Conservation (phyloP, 2,888 invertebrate genomes). For the Ellobium chinense region DNA sequence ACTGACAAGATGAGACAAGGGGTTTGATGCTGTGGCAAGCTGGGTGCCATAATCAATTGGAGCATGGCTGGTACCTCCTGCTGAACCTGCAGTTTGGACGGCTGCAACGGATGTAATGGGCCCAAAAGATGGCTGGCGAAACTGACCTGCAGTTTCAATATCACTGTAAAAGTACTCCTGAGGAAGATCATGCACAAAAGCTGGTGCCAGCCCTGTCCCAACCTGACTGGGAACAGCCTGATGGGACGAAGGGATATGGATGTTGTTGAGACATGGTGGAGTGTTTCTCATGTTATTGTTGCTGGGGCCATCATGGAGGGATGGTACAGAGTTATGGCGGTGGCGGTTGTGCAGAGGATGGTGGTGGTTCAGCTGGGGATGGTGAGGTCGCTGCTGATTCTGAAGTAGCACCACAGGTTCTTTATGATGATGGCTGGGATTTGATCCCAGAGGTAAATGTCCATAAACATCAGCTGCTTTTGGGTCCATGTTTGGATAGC, state of each 20-base stretch:
- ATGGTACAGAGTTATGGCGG: neutral
- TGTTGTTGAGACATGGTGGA: neutral
- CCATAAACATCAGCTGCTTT: neutral
- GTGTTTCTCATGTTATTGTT: neutral
- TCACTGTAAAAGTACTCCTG: slow-evolving; percentile 29
- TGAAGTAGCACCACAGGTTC: neutral
- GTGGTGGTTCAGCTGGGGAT: slow-evolving; percentile 34
- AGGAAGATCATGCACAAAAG: neutral
- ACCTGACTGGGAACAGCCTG: neutral
- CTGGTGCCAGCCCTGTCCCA: neutral
- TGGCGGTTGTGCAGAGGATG: slow-evolving; percentile 38
- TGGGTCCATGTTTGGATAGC: neutral
- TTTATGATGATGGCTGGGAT: neutral
- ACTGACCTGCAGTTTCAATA: neutral
- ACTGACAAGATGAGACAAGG: neutral
- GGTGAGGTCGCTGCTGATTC: slow-evolving; percentile 6
- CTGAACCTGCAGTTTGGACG: neutral
- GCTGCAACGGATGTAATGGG: neutral
- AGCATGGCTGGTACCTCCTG: neutral
- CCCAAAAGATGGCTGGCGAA: neutral
- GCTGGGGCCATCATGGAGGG: neutral
- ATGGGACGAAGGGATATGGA: neutral
- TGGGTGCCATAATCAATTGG: neutral
- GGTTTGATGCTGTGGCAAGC: neutral
- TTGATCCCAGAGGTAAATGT: neutral